Conservation (phyloP, 2,888 invertebrate genomes). For the Tiliacea aurago region DNA sequence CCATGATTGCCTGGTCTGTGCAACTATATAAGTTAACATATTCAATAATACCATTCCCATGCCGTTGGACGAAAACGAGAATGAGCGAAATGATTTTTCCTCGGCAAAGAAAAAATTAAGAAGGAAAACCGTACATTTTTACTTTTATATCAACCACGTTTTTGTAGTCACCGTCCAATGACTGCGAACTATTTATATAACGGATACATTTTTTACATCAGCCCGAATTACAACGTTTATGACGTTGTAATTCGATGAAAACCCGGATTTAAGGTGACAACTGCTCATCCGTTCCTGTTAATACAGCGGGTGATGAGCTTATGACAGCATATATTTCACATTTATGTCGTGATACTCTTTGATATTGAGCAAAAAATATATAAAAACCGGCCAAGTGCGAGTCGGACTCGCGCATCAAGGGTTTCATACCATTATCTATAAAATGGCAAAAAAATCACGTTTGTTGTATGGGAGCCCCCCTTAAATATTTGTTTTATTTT, state of each 20-base stretch:
- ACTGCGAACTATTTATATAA: conserved; percentile 44
- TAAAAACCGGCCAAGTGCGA: no score
- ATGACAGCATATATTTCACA: conserved; percentile 22
- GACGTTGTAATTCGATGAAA: conserved; percentile 34
- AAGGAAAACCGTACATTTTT: background rate
- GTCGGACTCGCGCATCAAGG: no score
- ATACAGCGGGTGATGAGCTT: conserved; percentile 11
- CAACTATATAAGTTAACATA: background rate
- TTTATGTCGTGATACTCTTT: conserved; percentile 16
- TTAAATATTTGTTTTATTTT: no score
- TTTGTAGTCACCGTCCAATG: conserved; percentile 46
- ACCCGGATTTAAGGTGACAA: conserved; percentile 43
- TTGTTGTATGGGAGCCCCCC: no score
- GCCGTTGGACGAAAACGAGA: background rate
- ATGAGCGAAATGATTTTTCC: background rate
- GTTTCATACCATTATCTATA: no score
- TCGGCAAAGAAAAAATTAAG: background rate
- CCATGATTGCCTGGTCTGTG: background rate
- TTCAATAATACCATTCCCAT: no score
- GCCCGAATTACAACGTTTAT: conserved; percentile 13
- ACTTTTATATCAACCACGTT: conserved; percentile 24
- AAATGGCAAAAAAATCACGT: no score
- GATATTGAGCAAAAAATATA: conserved; percentile 1
- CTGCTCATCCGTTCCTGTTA: conserved; percentile 39
- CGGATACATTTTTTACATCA: conserved; percentile 55